Evolutionary conservation across 2,113 vertebrate genomes (phyloP).

Genomic region (Xyliphius kryptos): DNA sequence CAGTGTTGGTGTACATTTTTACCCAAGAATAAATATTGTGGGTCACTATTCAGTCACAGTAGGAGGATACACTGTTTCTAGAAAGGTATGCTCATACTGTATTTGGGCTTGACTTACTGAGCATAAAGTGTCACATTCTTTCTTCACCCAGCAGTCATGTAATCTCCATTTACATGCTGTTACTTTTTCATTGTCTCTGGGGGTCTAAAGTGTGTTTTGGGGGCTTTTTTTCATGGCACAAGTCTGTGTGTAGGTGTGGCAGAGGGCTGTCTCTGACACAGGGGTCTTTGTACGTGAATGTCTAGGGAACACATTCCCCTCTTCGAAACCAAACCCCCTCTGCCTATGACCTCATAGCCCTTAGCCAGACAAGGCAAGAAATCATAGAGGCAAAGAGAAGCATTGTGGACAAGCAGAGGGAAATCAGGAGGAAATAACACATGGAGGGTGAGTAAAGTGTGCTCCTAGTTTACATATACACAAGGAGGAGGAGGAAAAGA

Average conservation of each 20-base stretch:
- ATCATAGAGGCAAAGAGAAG: conserved; percentile 46
- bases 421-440: conserved; percentile 28
- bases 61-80: too few species aligned
- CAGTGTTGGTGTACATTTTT: too few species aligned
- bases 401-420: conserved; percentile 28
- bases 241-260: conserved; percentile 5
- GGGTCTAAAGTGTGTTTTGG: too few species aligned
- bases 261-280: conserved; percentile 27
- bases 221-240: too few species aligned
- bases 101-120: too few species aligned
- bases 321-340: conserved; percentile 46
- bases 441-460: conserved; percentile 27
- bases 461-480: conserved; percentile 21
- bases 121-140: too few species aligned
- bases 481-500: conserved; percentile 15
- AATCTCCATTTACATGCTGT: too few species aligned
- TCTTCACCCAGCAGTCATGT: too few species aligned
- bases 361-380: conserved; percentile 51
- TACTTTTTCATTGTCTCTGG: too few species aligned
- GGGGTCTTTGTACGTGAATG: conserved; percentile 58
- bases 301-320: conserved; percentile 35
- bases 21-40: too few species aligned
- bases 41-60: too few species aligned
- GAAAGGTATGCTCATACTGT: too few species aligned
- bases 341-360: conserved; percentile 62